Conservation (phyloP, 1,140 invertebrate genomes). For the Chrysomallon squamiferum region DNA sequence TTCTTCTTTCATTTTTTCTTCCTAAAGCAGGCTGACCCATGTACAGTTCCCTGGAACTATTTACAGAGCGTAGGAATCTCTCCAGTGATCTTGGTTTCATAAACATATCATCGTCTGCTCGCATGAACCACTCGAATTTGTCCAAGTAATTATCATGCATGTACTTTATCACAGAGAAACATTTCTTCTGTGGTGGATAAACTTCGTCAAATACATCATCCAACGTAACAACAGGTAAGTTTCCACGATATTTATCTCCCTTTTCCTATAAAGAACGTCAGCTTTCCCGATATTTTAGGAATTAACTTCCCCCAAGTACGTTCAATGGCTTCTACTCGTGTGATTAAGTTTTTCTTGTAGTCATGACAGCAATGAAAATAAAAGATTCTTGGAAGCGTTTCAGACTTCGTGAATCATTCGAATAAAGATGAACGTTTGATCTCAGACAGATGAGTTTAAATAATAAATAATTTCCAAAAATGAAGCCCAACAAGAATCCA, state of each 20-base stretch:
- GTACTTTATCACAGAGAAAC: constrained; percentile 95
- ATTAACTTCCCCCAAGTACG: constrained; percentile 85
- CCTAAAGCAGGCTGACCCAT: constrained; percentile 67
- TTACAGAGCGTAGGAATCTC: constrained; percentile 81
- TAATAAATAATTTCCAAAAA: no score
- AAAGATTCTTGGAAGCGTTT: no score
- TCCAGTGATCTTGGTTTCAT: constrained; percentile 84
- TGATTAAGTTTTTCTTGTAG: constrained; percentile 85
- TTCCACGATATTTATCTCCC: background rate
- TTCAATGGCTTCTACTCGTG: constrained; percentile 81
- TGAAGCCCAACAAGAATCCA: no score
- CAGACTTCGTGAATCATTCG: no score
- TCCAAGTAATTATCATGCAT: constrained; percentile 92
- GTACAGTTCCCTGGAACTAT: constrained; percentile 84
- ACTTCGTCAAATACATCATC: constrained; percentile 82
- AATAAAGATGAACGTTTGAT: no score
- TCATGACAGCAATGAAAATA: constrained; percentile 96
- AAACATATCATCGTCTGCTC: constrained; percentile 96
- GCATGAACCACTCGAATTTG: constrained; percentile 92
- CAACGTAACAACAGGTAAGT: constrained; percentile 75
- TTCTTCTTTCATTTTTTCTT: constrained; percentile 73
- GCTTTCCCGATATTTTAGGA: constrained; percentile 74
- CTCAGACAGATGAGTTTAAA: no score
- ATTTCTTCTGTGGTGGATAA: constrained; percentile 98
- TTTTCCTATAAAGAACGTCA: constrained; percentile 79